These are phyloP conservation scores for Rotaria socialis DNA, from an alignment of 2,888 invertebrate species.

Conservation along the genomic window DNA sequence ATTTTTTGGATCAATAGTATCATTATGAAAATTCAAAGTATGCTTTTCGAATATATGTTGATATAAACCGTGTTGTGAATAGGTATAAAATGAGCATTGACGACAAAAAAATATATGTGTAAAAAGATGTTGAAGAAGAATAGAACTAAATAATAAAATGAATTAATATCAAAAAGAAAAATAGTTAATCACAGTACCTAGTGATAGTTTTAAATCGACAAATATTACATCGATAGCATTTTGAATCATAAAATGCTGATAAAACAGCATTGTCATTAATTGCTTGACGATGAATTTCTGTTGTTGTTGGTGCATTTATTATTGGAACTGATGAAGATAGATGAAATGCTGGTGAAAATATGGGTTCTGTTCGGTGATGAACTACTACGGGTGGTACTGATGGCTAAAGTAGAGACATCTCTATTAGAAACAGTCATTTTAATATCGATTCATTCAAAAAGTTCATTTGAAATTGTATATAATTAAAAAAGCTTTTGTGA, in stretches of 20 bases:
- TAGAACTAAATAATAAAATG: background rate
- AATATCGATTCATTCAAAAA: no score
- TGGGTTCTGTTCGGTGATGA: background rate
- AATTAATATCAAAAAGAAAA: background rate
- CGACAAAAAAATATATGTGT: conserved; percentile 1
- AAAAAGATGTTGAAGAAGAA: conserved; percentile 4
- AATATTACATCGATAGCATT: conserved; percentile 25
- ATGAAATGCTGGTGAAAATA: background rate
- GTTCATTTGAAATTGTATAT: no score
- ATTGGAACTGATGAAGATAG: background rate
- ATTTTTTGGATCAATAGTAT: background rate
- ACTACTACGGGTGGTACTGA: background rate
- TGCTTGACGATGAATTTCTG: background rate
- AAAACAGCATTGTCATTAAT: background rate
- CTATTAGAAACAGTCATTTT: no score
- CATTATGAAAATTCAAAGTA: background rate
- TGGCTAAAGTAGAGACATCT: background rate
- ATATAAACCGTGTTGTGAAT: background rate
- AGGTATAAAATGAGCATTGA: background rate
- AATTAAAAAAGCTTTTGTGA: no score
- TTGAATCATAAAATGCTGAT: background rate
- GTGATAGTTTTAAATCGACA: background rate
- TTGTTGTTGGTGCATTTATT: background rate
- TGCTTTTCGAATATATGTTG: background rate
- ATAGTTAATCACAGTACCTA: background rate